Base-by-base conservation (phyloP, 1,140 invertebrate genomes). In the Alviniconcha marisindica region DNA sequence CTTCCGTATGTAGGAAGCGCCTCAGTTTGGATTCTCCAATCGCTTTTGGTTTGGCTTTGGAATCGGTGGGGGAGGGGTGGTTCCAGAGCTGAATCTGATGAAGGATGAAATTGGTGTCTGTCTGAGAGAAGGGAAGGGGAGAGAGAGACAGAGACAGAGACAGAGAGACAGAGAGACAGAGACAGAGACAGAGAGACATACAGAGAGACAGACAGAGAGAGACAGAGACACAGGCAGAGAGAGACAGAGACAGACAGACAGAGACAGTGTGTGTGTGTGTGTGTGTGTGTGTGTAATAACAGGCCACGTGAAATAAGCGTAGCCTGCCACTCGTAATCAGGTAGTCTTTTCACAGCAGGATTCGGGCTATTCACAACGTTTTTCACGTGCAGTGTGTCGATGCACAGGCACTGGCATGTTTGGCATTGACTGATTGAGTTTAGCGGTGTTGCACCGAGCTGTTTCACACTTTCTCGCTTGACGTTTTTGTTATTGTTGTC, bases 211-310 rank as follows among this genome's bases (percentile, higher is more conserved):
- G 60, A 24, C 5, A n/a, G 7, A 5, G 28, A 14, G 28, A 5
- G 28, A 14, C 10, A 14, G 60, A 12, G 60, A 10, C 60, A 12
- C 60, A 14, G 60, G 5, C 7, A 12, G 21, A 12, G 21, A 14
- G 69, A 10, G 36, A 33, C 31, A 73, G 69, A 33, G 36, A 10
- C 3, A 33, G 69, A 2, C 7, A 33, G 31, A 33, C 15, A 7
- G 69, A 33, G 69, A 33, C 15, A 10, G 69, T 40, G 31, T 73
- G 33, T 38, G 69, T 73, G 69, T 38, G 69, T 73, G 31, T 38
- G 69, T 40, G 69, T 73, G 69, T 73, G 69, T 38, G 69, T 73
- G 69, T 38, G 69, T 24, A n/a, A 28, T n/a, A 28, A n/a, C n/a
- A n/a, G n/a, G n/a, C n/a, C n/a, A n/a, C n/a, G n/a, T n/a, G n/a